phyloP scores from a whole-genome alignment of 2,888 invertebrate genomes.

The Nomada ruficornis region DNA sequence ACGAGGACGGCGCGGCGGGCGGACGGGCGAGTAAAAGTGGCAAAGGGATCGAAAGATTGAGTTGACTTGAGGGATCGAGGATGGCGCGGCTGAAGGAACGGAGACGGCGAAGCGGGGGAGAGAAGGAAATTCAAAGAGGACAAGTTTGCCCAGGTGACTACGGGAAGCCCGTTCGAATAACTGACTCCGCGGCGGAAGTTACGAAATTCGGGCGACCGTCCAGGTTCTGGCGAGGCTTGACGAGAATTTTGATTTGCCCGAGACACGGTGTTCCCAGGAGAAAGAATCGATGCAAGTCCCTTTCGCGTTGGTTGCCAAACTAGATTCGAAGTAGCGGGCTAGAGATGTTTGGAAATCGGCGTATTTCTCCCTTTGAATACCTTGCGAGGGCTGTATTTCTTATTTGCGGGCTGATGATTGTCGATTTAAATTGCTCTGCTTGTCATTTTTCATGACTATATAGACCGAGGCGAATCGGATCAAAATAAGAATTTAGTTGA shows the following conservation, averaged over 20 bases:
- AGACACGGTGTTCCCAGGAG: not conserved
- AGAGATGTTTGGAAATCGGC: too few relatives aligned
- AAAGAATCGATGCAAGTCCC: not conserved
- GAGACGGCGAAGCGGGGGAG: not conserved
- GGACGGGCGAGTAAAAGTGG: not conserved
- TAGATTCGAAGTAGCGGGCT: too few relatives aligned
- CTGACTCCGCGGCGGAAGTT: not conserved
- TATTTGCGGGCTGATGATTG: too few relatives aligned
- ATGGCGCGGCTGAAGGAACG: too few relatives aligned
- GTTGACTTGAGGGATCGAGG: not conserved
- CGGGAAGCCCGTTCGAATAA: conserved; percentile 16
- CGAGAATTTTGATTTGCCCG: conserved; percentile 41
- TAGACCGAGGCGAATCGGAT: too few relatives aligned
- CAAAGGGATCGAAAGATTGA: conserved; percentile 17
- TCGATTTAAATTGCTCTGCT: too few relatives aligned
- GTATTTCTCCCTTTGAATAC: too few relatives aligned
- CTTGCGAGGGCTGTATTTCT: too few relatives aligned
- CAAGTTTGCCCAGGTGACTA: conserved; percentile 14
- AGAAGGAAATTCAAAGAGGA: conserved; percentile 31
- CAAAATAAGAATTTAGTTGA: too few relatives aligned
- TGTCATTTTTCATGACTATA: too few relatives aligned
- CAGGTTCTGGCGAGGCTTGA: conserved; percentile 4
- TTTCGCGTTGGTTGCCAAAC: not conserved
- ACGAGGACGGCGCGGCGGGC: not conserved
- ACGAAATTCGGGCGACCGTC: not conserved